phyloP scores from a whole-genome alignment of 2,797 vertebrate species.

The Chaunax sp. region DNA sequence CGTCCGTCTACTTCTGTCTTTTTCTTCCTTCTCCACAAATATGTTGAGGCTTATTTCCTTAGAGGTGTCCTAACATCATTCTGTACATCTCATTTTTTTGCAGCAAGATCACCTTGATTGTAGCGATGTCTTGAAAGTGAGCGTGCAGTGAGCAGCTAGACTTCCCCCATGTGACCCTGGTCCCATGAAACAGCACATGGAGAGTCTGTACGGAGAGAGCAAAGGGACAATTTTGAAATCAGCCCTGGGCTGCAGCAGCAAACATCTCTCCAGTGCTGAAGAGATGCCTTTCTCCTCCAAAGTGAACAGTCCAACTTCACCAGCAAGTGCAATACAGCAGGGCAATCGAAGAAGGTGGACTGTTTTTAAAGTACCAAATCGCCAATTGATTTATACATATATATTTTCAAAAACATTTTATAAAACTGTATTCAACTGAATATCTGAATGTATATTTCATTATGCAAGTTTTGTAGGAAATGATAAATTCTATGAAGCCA shows the following conservation, averaged over 20 bases:
- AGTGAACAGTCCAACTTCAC: conserved; percentile 62
- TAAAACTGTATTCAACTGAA: conserved; percentile 75
- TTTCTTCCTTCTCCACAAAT: background rate
- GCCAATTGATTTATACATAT: conserved; percentile 58
- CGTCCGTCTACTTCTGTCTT: conserved; percentile 32
- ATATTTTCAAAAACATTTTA: conserved; percentile 67
- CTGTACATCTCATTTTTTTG: background rate
- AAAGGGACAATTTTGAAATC: conserved; percentile 63
- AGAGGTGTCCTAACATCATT: conserved; percentile 3
- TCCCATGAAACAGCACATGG: conserved; percentile 56
- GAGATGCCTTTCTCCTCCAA: conserved; percentile 52
- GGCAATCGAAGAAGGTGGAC: conserved; percentile 62
- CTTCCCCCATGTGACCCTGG: conserved; percentile 55
- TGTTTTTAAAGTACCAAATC: conserved; percentile 56
- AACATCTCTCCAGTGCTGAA: conserved; percentile 39
- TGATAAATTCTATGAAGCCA: conserved; percentile 60
- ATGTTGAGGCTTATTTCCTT: background rate
- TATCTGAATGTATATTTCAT: conserved; percentile 84
- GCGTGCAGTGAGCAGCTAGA: conserved; percentile 69
- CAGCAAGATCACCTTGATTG: conserved; percentile 60
- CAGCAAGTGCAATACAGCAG: conserved; percentile 76
- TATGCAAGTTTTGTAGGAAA: conserved; percentile 69
- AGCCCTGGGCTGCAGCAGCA: conserved; percentile 51
- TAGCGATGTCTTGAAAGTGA: conserved; percentile 59
- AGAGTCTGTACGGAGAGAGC: conserved; percentile 60